Percentiles rank a stretch among this genome's conserved stretches.
Evolutionary conservation across 1,140 invertebrate genomes (phyloP).

Genomic region (Tetramorium alpestre): DNA sequence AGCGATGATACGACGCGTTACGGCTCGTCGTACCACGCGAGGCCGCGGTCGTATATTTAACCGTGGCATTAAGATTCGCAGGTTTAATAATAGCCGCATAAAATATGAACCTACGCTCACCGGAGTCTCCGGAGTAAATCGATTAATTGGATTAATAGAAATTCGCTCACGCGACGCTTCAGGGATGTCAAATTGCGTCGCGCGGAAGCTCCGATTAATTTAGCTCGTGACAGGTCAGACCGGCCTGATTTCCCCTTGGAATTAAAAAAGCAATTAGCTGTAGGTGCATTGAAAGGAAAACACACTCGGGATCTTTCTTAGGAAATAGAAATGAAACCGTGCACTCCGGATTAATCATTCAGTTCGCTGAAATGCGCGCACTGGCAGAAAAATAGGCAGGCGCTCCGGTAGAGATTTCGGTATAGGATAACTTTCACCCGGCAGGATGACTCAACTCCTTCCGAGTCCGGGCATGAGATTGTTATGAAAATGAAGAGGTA

Average conservation of each 20-base stretch:
- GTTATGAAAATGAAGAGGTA: slow-evolving; percentile 20
- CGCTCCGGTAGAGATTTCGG: slow-evolving; percentile 12
- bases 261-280: neutral
- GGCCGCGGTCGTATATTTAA: slow-evolving; percentile 17
- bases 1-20: neutral
- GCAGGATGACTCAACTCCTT: slow-evolving; percentile 40
- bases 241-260: neutral
- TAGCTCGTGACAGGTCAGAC: no score
- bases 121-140: neutral
- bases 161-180: neutral
- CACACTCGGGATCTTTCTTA: neutral
- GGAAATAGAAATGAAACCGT: neutral
- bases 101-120: neutral
- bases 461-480: slow-evolving; percentile 1
- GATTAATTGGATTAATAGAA: neutral
- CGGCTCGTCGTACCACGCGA: neutral
- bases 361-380: neutral
- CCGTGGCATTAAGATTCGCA: slow-evolving; percentile 17
- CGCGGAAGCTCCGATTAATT: neutral
- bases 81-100: neutral
- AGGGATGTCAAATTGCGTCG: neutral
- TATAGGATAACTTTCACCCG: slow-evolving; percentile 47
- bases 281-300: no score
- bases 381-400: neutral
- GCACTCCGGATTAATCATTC: neutral